These are phyloP conservation scores for Simalia tracyae DNA, from an alignment of 2,797 vertebrate genomes.

Conservation along the genomic window DNA sequence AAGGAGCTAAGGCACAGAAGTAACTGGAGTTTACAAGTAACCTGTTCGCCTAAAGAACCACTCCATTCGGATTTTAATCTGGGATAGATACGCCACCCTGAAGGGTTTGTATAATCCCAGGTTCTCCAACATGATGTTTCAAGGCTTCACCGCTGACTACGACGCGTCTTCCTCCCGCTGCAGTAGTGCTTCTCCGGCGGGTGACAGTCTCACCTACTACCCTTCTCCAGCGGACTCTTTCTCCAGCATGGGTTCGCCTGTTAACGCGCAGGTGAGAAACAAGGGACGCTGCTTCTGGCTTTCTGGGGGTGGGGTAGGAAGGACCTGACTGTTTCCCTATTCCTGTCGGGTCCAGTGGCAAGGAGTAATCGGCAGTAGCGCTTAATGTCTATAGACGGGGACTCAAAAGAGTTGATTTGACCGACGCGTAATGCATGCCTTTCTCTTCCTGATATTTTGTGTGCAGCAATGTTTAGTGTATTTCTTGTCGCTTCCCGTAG, in stretches of 20 bases:
- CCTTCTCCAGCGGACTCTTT: conserved; percentile 88
- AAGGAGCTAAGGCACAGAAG: background rate
- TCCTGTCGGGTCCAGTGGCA: background rate
- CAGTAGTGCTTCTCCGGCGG: conserved; percentile 91
- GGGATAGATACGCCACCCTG: conserved; percentile 20
- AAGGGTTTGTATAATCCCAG: conserved; percentile 20
- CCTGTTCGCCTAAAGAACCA: conserved; percentile 15
- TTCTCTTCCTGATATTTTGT: background rate
- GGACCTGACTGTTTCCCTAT: background rate
- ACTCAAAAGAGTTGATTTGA: background rate
- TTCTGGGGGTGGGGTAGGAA: background rate
- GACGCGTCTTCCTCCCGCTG: conserved; percentile 90
- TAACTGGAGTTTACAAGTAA: background rate
- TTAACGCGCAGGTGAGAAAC: conserved; percentile 84
- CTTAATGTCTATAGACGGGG: background rate
- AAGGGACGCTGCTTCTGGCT: background rate
- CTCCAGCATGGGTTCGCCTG: conserved; percentile 88
- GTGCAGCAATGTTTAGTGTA: background rate
- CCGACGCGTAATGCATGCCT: background rate
- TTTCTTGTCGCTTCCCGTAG: background rate
- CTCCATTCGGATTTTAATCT: conserved; percentile 41
- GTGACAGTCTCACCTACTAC: conserved; percentile 84
- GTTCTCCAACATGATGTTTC: conserved; percentile 82
- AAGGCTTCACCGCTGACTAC: conserved; percentile 84
- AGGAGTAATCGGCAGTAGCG: background rate